These are phyloP conservation scores for Stomatorhinus walkeri DNA, from an alignment of 2,797 vertebrate species.

Conservation along the genomic window DNA sequence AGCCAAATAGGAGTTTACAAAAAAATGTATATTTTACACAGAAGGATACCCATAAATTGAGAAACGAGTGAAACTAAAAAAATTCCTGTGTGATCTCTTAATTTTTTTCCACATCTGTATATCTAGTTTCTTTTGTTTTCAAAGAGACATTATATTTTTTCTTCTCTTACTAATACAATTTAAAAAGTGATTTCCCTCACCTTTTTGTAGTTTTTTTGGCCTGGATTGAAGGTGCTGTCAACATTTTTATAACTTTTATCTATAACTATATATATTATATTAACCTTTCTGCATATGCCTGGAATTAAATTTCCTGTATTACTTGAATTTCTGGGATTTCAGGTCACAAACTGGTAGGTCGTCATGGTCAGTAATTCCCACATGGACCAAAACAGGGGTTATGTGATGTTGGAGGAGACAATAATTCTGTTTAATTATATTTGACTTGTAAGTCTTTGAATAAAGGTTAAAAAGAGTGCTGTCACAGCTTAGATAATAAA, in stretches of 20 bases:
- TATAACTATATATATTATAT: neutral
- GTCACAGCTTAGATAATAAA: neutral
- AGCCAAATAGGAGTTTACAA: neutral
- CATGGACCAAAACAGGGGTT: neutral
- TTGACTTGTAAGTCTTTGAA: neutral
- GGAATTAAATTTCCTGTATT: neutral
- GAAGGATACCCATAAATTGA: neutral
- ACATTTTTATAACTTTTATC: neutral
- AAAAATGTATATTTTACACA: neutral
- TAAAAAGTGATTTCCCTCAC: neutral
- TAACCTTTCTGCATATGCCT: too few relatives aligned
- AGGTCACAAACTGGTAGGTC: neutral
- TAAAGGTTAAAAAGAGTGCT: neutral
- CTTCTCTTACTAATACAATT: neutral
- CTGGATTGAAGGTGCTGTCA: neutral
- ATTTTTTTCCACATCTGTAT: neutral
- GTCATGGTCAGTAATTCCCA: neutral
- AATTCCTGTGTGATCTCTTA: neutral
- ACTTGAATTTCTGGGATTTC: neutral
- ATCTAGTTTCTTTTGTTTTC: neutral
- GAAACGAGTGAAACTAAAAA: neutral
- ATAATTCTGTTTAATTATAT: neutral
- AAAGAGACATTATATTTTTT: neutral
- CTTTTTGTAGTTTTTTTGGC: neutral
- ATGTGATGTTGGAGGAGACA: neutral